Percentiles rank a stretch among this genome's conserved stretches.
Conservation (phyloP, 2,888 invertebrate genomes). For the Phasia obesa region DNA sequence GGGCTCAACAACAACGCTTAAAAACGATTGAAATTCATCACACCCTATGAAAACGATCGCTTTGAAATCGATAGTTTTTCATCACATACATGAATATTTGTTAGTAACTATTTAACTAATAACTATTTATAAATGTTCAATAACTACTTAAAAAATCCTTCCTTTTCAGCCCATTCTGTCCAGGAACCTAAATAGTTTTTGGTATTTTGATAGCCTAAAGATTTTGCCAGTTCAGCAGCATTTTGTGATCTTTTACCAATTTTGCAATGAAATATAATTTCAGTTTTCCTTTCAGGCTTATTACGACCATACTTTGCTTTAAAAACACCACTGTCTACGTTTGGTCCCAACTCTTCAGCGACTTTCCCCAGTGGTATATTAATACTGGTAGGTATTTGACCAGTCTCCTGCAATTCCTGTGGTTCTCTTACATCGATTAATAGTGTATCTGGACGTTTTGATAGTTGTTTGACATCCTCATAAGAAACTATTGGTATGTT, state of each 20-base stretch:
- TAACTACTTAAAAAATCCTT: conserved; percentile 71
- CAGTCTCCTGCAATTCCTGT: conserved; percentile 87
- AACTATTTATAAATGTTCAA: too few relatives aligned
- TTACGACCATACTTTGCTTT: conserved; percentile 83
- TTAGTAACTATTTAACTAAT: not conserved
- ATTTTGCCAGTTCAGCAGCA: conserved; percentile 84
- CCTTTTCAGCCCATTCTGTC: conserved; percentile 80
- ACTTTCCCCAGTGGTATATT: conserved; percentile 87
- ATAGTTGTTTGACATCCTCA: conserved; percentile 82
- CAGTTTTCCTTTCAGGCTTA: conserved; percentile 85
- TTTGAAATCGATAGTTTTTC: too few relatives aligned
- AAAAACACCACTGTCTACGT: conserved; percentile 83
- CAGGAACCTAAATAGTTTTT: conserved; percentile 80
- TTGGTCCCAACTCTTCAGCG: conserved; percentile 73
- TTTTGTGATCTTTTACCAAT: conserved; percentile 86
- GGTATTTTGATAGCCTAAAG: conserved; percentile 76
- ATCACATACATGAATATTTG: too few relatives aligned
- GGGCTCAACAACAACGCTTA: too few relatives aligned
- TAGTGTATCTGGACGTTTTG: conserved; percentile 83
- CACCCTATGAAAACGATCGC: too few relatives aligned
- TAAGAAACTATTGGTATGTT: conserved; percentile 73
- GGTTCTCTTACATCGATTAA: conserved; percentile 91
- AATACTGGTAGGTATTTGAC: conserved; percentile 88
- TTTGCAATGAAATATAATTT: conserved; percentile 87
- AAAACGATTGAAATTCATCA: too few relatives aligned